These are phyloP conservation scores for Acanthis flammea DNA, from an alignment of 2,797 vertebrate species.

Conservation along the genomic window DNA sequence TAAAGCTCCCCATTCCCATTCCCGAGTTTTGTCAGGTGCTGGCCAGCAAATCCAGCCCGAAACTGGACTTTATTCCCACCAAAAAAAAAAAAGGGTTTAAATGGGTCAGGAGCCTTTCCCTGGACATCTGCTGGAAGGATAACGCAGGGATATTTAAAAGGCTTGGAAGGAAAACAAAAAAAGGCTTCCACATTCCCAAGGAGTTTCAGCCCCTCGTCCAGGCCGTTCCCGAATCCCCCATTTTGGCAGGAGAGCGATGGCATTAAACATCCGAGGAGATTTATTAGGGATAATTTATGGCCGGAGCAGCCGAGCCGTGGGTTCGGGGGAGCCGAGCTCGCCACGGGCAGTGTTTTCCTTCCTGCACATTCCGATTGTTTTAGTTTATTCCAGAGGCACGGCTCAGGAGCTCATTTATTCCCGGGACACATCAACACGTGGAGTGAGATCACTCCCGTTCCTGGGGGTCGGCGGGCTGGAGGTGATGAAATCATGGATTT, in stretches of 20 bases:
- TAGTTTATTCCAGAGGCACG: slow-evolving; percentile 86
- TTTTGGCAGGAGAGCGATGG: slow-evolving; percentile 74
- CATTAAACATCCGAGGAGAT: slow-evolving; percentile 80
- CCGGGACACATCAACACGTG: slow-evolving; percentile 79
- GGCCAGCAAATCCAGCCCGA: slow-evolving; percentile 69
- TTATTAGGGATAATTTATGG: slow-evolving; percentile 86
- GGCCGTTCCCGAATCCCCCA: slow-evolving; percentile 61
- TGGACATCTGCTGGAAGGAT: slow-evolving; percentile 93
- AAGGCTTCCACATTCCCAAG: slow-evolving; percentile 77
- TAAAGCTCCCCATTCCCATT: slow-evolving; percentile 75
- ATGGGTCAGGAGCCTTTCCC: slow-evolving; percentile 86
- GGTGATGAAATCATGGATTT: slow-evolving; percentile 88
- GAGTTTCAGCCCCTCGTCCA: slow-evolving; percentile 71
- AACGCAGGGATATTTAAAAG: slow-evolving; percentile 87
- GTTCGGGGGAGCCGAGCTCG: slow-evolving; percentile 75
- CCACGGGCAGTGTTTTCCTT: slow-evolving; percentile 83
- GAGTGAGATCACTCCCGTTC: slow-evolving; percentile 79
- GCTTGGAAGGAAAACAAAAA: slow-evolving; percentile 85
- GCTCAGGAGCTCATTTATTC: slow-evolving; percentile 92
- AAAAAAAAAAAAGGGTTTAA: slow-evolving; percentile 71
- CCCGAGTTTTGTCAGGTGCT: slow-evolving; percentile 93
- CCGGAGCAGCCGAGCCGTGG: slow-evolving; percentile 70
- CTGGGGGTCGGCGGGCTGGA: slow-evolving; percentile 64
- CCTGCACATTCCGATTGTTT: slow-evolving; percentile 84
- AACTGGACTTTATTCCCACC: slow-evolving; percentile 69